Percentiles rank a stretch among this genome's conserved stretches.
These are phyloP conservation scores for Diabrotica undecimpunctata DNA, from an alignment of 1,140 invertebrate genomes.

Conservation along the genomic window DNA sequence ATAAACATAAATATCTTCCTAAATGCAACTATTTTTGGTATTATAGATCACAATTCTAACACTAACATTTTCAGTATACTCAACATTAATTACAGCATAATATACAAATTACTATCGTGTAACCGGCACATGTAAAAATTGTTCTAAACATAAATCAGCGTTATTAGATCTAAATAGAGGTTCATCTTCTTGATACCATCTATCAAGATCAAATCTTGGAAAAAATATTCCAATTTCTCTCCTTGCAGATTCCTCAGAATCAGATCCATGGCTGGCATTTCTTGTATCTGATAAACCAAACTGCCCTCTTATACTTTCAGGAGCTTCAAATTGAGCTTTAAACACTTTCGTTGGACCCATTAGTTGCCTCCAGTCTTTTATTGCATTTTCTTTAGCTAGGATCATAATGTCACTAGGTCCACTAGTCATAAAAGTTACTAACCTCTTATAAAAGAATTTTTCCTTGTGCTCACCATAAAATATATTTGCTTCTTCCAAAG, in stretches of 20 bases:
- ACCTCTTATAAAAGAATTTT: constrained; percentile 84
- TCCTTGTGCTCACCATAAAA: constrained; percentile 83
- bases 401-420: constrained; percentile 77
- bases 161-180: neutral
- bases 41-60: too few species aligned
- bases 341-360: constrained; percentile 88
- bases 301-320: constrained; percentile 71
- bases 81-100: too few species aligned
- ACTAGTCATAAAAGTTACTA: constrained; percentile 86
- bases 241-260: constrained; percentile 71
- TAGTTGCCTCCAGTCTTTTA: constrained; percentile 73
- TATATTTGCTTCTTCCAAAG: constrained; percentile 59
- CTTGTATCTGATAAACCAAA: constrained; percentile 89
- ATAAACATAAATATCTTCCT: too few species aligned
- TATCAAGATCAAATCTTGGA: constrained; percentile 65
- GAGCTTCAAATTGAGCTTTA: constrained; percentile 72
- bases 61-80: too few species aligned
- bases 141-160: neutral
- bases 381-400: constrained; percentile 70
- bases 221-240: constrained; percentile 81
- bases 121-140: neutral
- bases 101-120: too few species aligned
- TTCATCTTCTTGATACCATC: constrained; percentile 51
- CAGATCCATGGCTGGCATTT: constrained; percentile 90
- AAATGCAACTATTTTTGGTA: too few species aligned